These are phyloP conservation scores for Metellina segmentata DNA, from an alignment of 2,888 invertebrate species.

Conservation along the genomic window DNA sequence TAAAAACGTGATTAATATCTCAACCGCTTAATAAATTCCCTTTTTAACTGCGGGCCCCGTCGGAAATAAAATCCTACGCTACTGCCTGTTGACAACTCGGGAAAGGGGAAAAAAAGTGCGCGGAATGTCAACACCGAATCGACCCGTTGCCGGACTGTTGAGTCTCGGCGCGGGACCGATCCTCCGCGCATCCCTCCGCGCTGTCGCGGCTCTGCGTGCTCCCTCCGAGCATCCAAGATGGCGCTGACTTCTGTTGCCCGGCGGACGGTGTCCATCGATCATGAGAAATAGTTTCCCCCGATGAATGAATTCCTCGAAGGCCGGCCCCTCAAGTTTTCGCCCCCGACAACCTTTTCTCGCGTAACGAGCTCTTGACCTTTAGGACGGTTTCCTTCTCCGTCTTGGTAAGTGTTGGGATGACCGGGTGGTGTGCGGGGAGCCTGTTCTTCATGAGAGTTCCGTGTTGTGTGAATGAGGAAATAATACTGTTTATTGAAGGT, in stretches of 20 bases:
- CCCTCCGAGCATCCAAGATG: constrained; percentile 63
- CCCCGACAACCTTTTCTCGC: neutral
- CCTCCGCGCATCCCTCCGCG: constrained; percentile 44
- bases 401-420: neutral
- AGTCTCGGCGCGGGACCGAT: constrained; percentile 16
- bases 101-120: neutral
- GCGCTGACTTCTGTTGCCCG: constrained; percentile 65
- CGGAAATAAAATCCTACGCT: no score
- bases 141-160: neutral
- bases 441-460: no score
- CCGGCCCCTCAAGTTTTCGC: neutral
- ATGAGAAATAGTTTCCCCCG: constrained; percentile 9
- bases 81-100: neutral
- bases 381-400: neutral
- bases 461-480: neutral
- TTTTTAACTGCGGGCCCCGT: no score
- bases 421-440: neutral
- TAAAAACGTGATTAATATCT: no score
- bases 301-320: constrained; percentile 44
- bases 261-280: constrained; percentile 59
- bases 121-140: neutral
- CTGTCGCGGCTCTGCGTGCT: constrained; percentile 34
- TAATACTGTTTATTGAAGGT: neutral
- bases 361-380: neutral
- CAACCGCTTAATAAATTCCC: no score